Evolutionary conservation across 2,888 invertebrate genomes (phyloP).

Genomic region (Dioctria rufipes): DNA sequence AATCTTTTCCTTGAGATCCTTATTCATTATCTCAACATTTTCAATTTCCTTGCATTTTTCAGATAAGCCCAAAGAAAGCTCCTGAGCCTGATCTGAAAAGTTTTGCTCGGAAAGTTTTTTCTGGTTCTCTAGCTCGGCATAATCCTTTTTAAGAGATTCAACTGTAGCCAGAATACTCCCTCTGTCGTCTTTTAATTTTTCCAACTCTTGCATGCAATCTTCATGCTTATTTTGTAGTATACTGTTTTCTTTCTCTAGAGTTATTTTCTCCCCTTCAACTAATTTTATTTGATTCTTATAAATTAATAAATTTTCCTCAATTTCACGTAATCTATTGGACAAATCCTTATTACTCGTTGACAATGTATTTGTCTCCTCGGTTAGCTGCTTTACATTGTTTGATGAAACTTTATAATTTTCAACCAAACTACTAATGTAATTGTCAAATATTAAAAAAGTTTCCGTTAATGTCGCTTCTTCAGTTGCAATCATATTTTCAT

Average conservation of each 20-base stretch:
- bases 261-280: slow-evolving; percentile 1
- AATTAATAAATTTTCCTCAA: slow-evolving; percentile 1
- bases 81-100: neutral
- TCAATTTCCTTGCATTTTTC: slow-evolving; percentile 31
- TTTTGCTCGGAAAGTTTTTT: slow-evolving; percentile 54
- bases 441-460: slow-evolving; percentile 62
- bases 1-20: neutral
- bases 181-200: neutral
- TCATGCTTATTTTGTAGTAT: neutral
- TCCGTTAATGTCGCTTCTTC: slow-evolving; percentile 59
- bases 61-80: slow-evolving; percentile 14
- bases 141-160: neutral
- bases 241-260: neutral
- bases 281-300: slow-evolving; percentile 17
- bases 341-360: slow-evolving; percentile 11
- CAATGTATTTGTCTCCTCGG: neutral
- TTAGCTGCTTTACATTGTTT: slow-evolving; percentile 39
- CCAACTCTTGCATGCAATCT: neutral
- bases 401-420: slow-evolving; percentile 60
- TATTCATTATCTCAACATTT: slow-evolving; percentile 48
- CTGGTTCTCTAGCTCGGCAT: slow-evolving; percentile 52
- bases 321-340: neutral
- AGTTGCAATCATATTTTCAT: slow-evolving; percentile 59
- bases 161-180: neutral
- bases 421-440: slow-evolving; percentile 62